Conservation (phyloP, 1,140 invertebrate species). For the Philotrypesis tridentata region DNA sequence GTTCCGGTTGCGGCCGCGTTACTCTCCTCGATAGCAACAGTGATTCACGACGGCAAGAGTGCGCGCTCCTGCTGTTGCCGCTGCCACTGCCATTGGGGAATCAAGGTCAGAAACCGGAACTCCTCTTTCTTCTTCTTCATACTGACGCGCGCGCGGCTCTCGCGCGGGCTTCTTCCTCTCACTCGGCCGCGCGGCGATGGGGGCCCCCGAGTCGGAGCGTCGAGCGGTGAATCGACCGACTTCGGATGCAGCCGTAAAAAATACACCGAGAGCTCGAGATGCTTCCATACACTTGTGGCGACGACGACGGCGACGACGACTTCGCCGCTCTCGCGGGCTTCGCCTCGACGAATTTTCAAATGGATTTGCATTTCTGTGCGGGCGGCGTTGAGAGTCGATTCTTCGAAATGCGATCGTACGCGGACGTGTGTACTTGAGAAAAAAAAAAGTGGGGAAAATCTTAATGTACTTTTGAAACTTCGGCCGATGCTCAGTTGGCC, state of each 20-base stretch:
- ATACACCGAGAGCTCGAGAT: background rate
- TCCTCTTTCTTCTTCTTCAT: slow-evolving; percentile 25
- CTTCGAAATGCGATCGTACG: too few relatives aligned
- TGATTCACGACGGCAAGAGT: slow-evolving; percentile 40
- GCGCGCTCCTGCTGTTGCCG: slow-evolving; percentile 34
- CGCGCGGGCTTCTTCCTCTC: slow-evolving; percentile 26
- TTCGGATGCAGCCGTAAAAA: slow-evolving; percentile 42
- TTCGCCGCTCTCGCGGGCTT: background rate
- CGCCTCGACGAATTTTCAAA: background rate
- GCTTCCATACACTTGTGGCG: background rate
- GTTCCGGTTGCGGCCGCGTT: slow-evolving; percentile 48
- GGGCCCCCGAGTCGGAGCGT: background rate
- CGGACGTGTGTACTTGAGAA: too few relatives aligned
- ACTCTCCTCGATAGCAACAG: slow-evolving; percentile 51
- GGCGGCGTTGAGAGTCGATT: too few relatives aligned
- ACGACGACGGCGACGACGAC: too few relatives aligned
- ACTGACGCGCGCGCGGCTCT: background rate
- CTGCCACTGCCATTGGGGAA: slow-evolving; percentile 43
- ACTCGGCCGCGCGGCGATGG: background rate
- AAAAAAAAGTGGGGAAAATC: too few relatives aligned
- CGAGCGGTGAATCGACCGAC: slow-evolving; percentile 48
- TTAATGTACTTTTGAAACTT: too few relatives aligned
- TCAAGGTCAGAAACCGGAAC: slow-evolving; percentile 59
- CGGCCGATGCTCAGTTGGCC: too few relatives aligned
- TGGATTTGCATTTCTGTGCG: background rate